Base-by-base conservation (phyloP, 2,888 invertebrate species). In the Ormyrus rosae region DNA sequence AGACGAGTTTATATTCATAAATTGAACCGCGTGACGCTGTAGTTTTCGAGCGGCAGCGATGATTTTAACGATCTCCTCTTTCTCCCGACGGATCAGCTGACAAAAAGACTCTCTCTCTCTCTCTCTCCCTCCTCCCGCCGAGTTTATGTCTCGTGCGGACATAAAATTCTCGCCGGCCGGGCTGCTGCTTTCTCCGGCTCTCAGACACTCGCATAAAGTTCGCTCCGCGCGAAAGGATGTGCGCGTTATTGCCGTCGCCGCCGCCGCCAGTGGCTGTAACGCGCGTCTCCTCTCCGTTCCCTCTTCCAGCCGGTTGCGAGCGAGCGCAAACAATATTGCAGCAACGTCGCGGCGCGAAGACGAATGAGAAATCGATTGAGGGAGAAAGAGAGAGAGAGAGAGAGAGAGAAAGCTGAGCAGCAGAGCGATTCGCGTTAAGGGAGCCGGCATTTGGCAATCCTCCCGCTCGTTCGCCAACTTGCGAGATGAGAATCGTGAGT, bases 401-500 rank as follows among this genome's bases (percentile, higher is more conserved):
- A 48, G 46, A 46, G 3, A 46, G 3, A 55, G 69, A 53, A 46
- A 55, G 60, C 8, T 48, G 34, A n/a, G 50, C 65, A 71, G 72
- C 10, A 10, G 48, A 56, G 78, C 80, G 82, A 82, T 81, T 83
- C 81, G 78, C 82, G 80, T 74, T 75, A 79, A 80, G 81, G 82
- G 75, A 82, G 73, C 82, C 73, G 81, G 81, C 83, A 81, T 84
- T 84, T 84, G 83, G 83, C 81, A 82, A 82, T 83, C 79, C 83
- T 82, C 78, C 81, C 78, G 80, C 78, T 82, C 83, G 84, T 80
- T 83, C 81, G 80, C 81, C 82, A 78, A 81, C 81, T 78, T 83
- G 80, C 78, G 81, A 83, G 83, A 84, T 84, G 85, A 82, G 83
- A 84, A 83, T 85, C 85, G 83, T 83, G 83, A 83, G 83, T 71